These are phyloP conservation scores for Proterorhinus semilunaris DNA, from an alignment of 2,113 vertebrate genomes.

Conservation along the genomic window DNA sequence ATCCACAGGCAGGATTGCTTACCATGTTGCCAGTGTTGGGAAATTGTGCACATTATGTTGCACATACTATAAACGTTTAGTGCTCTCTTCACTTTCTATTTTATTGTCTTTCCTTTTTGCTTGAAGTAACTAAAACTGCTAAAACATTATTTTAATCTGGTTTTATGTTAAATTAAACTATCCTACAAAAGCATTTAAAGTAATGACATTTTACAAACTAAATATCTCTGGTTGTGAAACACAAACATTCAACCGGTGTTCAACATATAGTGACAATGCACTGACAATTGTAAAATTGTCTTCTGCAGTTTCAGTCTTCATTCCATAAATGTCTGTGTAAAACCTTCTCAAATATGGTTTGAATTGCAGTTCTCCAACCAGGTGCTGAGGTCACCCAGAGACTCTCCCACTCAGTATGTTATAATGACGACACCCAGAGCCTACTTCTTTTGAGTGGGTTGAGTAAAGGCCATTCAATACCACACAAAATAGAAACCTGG, in stretches of 20 bases:
- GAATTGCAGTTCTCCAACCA: conserved; percentile 1
- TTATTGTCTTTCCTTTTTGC: no score
- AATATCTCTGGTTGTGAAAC: not conserved
- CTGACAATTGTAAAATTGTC: not conserved
- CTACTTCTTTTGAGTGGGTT: conserved; percentile 50
- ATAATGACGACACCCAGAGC: conserved; percentile 41
- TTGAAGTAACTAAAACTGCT: no score
- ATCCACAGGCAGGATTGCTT: no score
- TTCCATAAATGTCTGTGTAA: not conserved
- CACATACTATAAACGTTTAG: no score
- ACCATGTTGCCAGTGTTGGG: no score
- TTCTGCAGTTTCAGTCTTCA: not conserved
- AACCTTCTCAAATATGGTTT: conserved; percentile 8
- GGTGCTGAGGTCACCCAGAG: conserved; percentile 33
- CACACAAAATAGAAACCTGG: conserved; percentile 23
- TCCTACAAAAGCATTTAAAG: no score
- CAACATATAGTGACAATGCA: not conserved
- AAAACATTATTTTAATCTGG: no score
- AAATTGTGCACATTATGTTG: no score
- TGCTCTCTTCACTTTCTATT: no score
- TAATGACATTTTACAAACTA: no score
- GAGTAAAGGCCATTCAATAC: conserved; percentile 32
- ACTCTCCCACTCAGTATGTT: conserved; percentile 50
- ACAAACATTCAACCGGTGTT: not conserved
- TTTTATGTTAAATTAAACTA: no score